A percentile compares a stretch with the other conserved stretches of the same genome.
Conservation (phyloP, 2,888 invertebrate species). For the Eupithecia dodoneata region DNA sequence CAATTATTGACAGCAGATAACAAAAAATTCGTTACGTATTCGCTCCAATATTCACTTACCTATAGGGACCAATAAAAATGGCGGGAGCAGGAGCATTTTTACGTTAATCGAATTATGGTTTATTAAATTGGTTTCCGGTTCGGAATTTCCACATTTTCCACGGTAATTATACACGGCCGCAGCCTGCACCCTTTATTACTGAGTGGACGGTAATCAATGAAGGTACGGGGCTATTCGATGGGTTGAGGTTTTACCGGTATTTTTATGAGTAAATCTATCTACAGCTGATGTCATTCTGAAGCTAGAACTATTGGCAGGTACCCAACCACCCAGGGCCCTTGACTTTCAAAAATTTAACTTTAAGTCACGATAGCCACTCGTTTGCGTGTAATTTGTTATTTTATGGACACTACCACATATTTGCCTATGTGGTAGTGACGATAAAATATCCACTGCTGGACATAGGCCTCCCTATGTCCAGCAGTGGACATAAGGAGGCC, state of each 20-base stretch:
- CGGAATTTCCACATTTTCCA: slow-evolving; percentile 40
- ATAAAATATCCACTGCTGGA: no score
- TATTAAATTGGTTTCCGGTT: slow-evolving; percentile 49
- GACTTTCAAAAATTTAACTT: no score
- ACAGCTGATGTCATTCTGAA: neutral
- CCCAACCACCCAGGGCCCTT: no score
- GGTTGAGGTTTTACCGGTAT: neutral
- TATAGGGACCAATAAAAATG: slow-evolving; percentile 10
- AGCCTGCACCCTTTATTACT: slow-evolving; percentile 17
- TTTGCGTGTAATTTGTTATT: no score
- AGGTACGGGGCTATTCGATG: slow-evolving; percentile 23
- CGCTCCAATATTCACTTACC: slow-evolving; percentile 6
- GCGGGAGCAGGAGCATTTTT: slow-evolving; percentile 41
- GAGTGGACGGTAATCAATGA: slow-evolving; percentile 1
- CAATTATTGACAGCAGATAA: neutral
- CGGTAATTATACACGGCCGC: slow-evolving; percentile 33
- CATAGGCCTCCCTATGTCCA: no score
- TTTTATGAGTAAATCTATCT: neutral
- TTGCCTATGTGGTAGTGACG: no score
- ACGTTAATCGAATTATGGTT: slow-evolving; percentile 50
- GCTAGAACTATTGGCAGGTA: no score
- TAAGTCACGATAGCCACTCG: no score
- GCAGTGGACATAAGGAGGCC: no score
- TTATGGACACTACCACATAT: no score
- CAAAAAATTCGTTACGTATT: neutral